Evolutionary conservation across 1,140 invertebrate species (phyloP), one percentile per base, ranked within the genome.

Genomic region (Drosophila asahinai): DNA sequence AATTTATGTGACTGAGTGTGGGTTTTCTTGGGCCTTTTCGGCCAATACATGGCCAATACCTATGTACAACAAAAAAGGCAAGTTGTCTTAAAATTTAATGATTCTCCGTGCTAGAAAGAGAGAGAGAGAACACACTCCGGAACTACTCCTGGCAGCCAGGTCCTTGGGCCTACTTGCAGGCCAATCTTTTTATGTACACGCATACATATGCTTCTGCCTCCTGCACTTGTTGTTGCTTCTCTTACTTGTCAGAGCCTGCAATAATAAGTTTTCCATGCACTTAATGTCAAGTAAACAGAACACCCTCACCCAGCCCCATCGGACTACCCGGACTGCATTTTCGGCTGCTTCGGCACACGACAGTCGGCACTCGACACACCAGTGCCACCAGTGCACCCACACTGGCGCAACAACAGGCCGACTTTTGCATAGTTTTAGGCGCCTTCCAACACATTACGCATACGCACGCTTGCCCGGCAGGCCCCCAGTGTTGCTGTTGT

Each of bases 181-280:
- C 71, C 58, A 76, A 65, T 80, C 60, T 83, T 75, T 75, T 58
- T 78, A 62, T 65, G 57, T 74, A 74, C 71, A 49, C 38, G 25
- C 70, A 19, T n/a, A 43, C 33, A 43, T 43, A 33, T 52, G 47
- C 25, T n/a, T 14, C 27, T 30, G 27, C 57, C 2, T 25, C n/a
- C 36, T 66, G 81, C 38, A 49, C 25, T 61, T 74, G 83, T 77
- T 83, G 83, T 78, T 87, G 83, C 86, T 80, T 89, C 83, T 90
- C 83, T 76, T 81, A 72, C 70, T 74, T 89, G 84, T 89, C 84
- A 81, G 73, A 78, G 77, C 77, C 86, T 84, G 86, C 86, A 90
- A 89, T 89, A 89, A 89, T 89, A 89, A 89, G 86, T 89, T 90
- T 89, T 90, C 86, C 66, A 80, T 86, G 81, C 86, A 89, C 86